phyloP scores from a whole-genome alignment of 2,113 vertebrate species.

The Lepisosteus oculatus region DNA sequence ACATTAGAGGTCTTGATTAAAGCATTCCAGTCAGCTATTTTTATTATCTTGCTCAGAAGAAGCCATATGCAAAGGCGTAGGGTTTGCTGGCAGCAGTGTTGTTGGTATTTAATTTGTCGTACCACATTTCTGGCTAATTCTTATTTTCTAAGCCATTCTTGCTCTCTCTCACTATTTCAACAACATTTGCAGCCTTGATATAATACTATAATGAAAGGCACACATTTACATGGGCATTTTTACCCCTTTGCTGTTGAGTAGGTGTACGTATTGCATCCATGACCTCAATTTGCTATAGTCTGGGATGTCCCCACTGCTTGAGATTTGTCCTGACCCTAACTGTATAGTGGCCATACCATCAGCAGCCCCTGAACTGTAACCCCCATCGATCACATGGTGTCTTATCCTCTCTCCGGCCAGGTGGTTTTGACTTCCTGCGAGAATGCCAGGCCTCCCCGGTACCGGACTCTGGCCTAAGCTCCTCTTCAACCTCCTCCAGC shows the following conservation, averaged over 20 bases:
- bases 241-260: too few species aligned
- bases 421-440: constrained; percentile 89
- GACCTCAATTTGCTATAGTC: too few species aligned
- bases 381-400: too few species aligned
- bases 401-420: constrained; percentile 49
- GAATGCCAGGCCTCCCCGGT: constrained; percentile 90
- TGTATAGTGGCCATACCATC: too few species aligned
- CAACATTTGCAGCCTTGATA: neutral
- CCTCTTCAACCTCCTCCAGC: constrained; percentile 93
- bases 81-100: constrained; percentile 3
- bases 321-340: too few species aligned
- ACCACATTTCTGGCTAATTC: constrained; percentile 34
- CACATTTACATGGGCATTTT: too few species aligned
- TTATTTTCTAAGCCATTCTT: constrained; percentile 15
- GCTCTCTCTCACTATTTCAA: neutral
- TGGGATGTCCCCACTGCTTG: too few species aligned
- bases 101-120: constrained; percentile 28
- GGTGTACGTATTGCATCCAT: too few species aligned
- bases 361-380: too few species aligned
- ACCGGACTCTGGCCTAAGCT: constrained; percentile 90
- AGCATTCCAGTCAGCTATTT: constrained; percentile 61
- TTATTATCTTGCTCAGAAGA: constrained; percentile 46
- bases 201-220: too few species aligned
- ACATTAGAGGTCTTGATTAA: constrained; percentile 61
- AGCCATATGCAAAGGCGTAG: constrained; percentile 38